Evolutionary conservation across 2,797 vertebrate species (phyloP).

Genomic region (Mus caroli): DNA sequence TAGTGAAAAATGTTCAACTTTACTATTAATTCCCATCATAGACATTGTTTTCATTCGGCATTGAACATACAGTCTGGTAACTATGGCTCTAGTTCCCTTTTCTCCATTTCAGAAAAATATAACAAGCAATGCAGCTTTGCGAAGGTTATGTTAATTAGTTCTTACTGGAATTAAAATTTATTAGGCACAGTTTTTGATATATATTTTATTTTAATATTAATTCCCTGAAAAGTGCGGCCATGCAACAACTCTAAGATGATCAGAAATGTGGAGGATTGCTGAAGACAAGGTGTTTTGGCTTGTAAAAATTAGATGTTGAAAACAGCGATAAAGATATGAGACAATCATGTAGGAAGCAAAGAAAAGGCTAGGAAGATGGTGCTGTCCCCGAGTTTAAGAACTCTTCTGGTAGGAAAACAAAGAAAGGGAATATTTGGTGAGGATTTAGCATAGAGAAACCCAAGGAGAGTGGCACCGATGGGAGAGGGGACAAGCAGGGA

Average conservation of each 20-base stretch:
- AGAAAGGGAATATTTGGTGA: accelerated
- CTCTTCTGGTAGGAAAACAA: neutral
- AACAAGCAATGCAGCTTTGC: neutral
- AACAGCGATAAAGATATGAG: neutral
- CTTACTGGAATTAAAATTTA: neutral
- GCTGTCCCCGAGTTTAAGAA: neutral
- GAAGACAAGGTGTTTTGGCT: neutral
- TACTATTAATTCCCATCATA: neutral
- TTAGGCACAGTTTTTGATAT: conserved; percentile 1
- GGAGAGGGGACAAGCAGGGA: neutral
- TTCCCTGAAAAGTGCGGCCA: neutral
- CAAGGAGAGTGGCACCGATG: neutral
- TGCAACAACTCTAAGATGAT: neutral
- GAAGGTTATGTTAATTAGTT: neutral
- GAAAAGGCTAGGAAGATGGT: too few relatives aligned
- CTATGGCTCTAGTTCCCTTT: neutral
- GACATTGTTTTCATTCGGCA: neutral
- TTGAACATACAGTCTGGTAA: neutral
- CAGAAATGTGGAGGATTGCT: neutral
- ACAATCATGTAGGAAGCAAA: accelerated
- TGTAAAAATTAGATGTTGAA: neutral
- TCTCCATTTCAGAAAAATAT: neutral
- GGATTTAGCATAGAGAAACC: neutral
- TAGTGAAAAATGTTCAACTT: neutral
- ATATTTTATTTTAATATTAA: neutral